phyloP scores from a whole-genome alignment of 2,113 vertebrate genomes.

The Catharus bicknelli region DNA sequence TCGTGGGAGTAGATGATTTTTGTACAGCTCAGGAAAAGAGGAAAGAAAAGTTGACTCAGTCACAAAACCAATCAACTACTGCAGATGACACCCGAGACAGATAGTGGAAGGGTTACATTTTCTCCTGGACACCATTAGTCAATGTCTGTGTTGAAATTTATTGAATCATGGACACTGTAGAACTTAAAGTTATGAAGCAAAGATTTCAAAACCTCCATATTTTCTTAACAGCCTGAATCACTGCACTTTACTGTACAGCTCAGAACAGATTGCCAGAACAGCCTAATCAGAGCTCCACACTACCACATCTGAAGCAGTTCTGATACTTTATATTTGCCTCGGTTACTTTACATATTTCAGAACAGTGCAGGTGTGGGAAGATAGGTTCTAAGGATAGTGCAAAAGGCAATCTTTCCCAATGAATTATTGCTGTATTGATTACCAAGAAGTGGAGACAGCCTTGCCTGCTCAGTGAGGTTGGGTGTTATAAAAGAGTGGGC shows the following conservation, averaged over 20 bases:
- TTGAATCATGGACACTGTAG: background rate
- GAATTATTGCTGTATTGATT: too few relatives aligned
- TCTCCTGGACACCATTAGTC: background rate
- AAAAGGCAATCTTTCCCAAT: too few relatives aligned
- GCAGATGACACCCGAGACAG: fast-evolving
- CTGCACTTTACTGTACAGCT: background rate
- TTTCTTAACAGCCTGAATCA: background rate
- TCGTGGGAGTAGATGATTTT: background rate
- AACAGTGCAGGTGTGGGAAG: background rate
- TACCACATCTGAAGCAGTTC: background rate
- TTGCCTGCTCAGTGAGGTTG: too few relatives aligned
- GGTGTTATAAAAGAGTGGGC: too few relatives aligned
- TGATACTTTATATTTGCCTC: background rate
- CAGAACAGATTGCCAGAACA: background rate
- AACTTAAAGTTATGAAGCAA: background rate
- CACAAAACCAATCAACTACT: background rate
- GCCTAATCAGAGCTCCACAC: background rate
- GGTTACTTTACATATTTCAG: background rate
- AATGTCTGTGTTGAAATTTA: background rate
- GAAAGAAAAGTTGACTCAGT: background rate
- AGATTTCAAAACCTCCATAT: background rate
- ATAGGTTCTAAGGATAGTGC: too few relatives aligned
- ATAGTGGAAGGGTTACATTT: background rate
- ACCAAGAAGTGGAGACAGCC: too few relatives aligned
- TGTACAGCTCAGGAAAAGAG: background rate